Base-by-base conservation (phyloP, 2,888 invertebrate genomes). In the Seira sanloemensis region DNA sequence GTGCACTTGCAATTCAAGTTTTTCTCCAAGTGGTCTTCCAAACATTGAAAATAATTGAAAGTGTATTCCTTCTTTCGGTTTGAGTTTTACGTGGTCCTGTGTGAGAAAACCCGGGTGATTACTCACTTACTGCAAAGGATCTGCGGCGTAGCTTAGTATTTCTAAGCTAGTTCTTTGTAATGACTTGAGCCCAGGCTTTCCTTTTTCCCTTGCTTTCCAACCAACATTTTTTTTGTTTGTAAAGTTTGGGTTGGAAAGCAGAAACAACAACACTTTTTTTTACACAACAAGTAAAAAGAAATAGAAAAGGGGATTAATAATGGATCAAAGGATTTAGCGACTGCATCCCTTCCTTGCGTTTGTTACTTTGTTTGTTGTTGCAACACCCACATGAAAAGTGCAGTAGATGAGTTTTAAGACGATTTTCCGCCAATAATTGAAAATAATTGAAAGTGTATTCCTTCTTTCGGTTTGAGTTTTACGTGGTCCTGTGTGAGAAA, bases 291-390 rank as follows among this genome's bases (percentile, higher is more conserved):
- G 50, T 27, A 58, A 67, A 67, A 50, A 68, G 69, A 62, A 80
- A 73, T 24, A 2, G 62, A 27, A 80, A 37, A 80, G 58, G 80
- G 68, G 81, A 82, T 77, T 82, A 76, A 77, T 82, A 76, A 82
- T 76, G 76, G 82, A 82, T 82, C 82, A 82, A 82, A 82, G 82
- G 82, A 76, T 82, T 82, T 71, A 72, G 77, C 50, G 77, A 82
- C 76, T 82, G 82, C 82, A 82, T 77, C 72, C 71, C 82, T 82
- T 79, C 73, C 58, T 23, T 66, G 27, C 16, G 19, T n/a, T 65
- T 65, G 62, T 24, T n/a, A n/a, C n/a, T n/a, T n/a, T 1, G 58
- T n/a, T 66, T 18, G 4, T 65, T 65, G 62, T 12, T 50, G 18
- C 12, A 62, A 21, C 62, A 62, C 19, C 7, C 2, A 62, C 19